Percentiles rank a stretch among this genome's conserved stretches.
Evolutionary conservation across 2,888 invertebrate genomes (phyloP).

Genomic region (Dasypolia templi): DNA sequence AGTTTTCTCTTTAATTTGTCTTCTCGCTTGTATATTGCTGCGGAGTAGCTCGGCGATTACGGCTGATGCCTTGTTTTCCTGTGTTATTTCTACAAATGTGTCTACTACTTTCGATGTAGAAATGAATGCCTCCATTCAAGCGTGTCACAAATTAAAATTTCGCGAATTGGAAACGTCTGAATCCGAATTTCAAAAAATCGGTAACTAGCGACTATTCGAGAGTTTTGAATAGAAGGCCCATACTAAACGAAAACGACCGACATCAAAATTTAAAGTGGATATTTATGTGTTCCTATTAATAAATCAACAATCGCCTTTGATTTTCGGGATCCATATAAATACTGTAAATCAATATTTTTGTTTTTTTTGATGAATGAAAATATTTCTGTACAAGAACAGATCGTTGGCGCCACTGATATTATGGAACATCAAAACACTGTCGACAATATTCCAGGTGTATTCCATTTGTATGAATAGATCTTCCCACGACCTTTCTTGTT

Average conservation of each 20-base stretch:
- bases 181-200: no score
- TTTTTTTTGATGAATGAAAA: conserved; percentile 8
- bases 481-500: conserved; percentile 32
- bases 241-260: no score
- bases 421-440: conserved; percentile 18
- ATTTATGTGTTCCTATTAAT: neutral
- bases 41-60: conserved; percentile 27
- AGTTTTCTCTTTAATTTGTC: conserved; percentile 50
- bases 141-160: no score
- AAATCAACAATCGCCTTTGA: neutral
- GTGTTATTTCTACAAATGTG: conserved; percentile 21
- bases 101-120: neutral
- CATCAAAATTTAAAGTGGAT: neutral
- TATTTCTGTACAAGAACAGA: conserved; percentile 6
- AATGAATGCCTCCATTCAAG: neutral
- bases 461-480: conserved; percentile 42
- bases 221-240: no score
- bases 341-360: conserved; percentile 6
- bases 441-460: conserved; percentile 26
- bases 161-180: no score
- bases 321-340: neutral
- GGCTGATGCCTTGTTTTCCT: conserved; percentile 20
- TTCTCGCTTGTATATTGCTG: conserved; percentile 33
- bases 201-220: no score
- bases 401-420: conserved; percentile 23